These are phyloP conservation scores for Setophaga coronata DNA, from an alignment of 2,113 vertebrate genomes.

Conservation along the genomic window DNA sequence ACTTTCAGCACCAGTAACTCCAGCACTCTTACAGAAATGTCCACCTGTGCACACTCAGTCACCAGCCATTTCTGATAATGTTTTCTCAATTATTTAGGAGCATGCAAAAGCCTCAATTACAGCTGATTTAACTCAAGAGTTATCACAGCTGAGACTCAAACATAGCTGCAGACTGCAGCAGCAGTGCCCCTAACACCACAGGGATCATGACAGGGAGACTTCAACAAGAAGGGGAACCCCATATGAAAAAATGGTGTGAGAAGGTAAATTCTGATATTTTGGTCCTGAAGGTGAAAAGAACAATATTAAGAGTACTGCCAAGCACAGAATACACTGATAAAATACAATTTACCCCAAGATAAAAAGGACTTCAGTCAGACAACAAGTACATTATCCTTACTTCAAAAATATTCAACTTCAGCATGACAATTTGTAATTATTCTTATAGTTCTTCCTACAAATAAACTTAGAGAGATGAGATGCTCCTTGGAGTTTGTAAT, in stretches of 20 bases:
- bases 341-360: background rate
- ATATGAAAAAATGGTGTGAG: background rate
- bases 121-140: background rate
- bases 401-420: background rate
- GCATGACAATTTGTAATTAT: background rate
- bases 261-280: background rate
- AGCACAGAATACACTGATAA: background rate
- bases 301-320: background rate
- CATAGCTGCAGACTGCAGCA: background rate
- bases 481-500: background rate
- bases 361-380: background rate
- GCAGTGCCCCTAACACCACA: background rate
- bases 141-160: background rate
- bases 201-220: background rate
- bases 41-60: background rate
- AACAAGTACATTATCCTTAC: background rate
- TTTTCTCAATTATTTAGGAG: background rate
- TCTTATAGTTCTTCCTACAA: constrained; percentile 35
- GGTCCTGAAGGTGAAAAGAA: background rate
- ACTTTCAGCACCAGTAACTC: background rate
- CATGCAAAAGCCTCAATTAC: background rate
- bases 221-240: background rate
- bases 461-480: background rate
- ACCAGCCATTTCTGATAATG: background rate
- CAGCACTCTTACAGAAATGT: background rate